phyloP scores from a whole-genome alignment of 2,888 invertebrate species.

The Ichneumoninae sp. region DNA sequence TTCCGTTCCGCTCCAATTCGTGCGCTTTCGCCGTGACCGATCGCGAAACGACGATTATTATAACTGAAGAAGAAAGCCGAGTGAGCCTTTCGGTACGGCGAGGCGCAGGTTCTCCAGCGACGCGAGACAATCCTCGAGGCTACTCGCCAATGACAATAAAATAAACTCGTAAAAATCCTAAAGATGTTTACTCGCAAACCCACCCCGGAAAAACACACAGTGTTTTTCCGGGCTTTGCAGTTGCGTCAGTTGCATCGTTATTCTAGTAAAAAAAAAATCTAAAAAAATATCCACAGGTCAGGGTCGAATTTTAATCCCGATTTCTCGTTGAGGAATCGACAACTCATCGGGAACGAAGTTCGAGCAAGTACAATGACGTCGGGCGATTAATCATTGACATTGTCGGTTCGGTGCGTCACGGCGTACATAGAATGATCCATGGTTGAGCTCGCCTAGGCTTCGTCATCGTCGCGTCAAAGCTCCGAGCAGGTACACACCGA shows the following conservation, averaged over 20 bases:
- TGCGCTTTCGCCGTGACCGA: conserved; percentile 73
- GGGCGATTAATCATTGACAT: conserved; percentile 16
- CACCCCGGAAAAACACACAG: too few relatives aligned
- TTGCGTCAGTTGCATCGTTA: conserved; percentile 6
- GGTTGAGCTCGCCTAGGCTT: not conserved
- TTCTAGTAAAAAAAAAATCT: not conserved
- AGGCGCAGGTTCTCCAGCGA: conserved; percentile 1
- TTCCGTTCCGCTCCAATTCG: conserved; percentile 77
- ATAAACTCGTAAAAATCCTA: not conserved
- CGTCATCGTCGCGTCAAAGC: conserved; percentile 46
- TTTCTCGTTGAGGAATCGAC: not conserved
- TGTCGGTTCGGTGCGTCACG: conserved; percentile 29
- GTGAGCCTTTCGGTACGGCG: not conserved
- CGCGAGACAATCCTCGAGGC: not conserved
- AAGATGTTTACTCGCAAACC: not conserved
- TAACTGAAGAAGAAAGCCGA: conserved; percentile 48
- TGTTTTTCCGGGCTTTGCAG: not conserved
- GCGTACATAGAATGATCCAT: conserved; percentile 5
- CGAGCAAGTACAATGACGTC: not conserved
- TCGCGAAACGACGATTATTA: conserved; percentile 60
- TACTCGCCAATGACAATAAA: not conserved
- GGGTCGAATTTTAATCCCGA: not conserved
- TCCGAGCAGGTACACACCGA: conserved; percentile 11
- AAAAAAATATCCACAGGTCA: not conserved
- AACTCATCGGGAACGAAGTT: not conserved